These are phyloP conservation scores for Tinea trinotella DNA, from an alignment of 2,888 invertebrate genomes.

Conservation along the genomic window DNA sequence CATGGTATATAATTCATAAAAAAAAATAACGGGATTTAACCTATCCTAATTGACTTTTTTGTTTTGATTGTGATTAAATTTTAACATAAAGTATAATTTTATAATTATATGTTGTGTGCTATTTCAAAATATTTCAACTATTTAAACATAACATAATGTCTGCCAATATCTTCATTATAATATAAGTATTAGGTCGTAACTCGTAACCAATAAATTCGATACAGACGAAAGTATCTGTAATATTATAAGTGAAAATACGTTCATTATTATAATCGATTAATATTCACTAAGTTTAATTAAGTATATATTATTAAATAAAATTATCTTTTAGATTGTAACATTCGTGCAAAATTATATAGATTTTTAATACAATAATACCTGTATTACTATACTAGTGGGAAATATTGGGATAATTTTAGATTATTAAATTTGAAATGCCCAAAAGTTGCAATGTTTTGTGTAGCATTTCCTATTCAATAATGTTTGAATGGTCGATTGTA, in stretches of 20 bases:
- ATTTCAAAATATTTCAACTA: too few species aligned
- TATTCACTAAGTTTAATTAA: slow-evolving; percentile 46
- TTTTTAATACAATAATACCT: neutral
- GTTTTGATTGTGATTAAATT: too few species aligned
- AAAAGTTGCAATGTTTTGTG: neutral
- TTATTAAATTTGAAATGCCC: neutral
- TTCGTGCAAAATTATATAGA: neutral
- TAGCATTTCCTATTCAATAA: slow-evolving; percentile 4
- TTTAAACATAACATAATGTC: neutral
- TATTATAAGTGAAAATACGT: neutral
- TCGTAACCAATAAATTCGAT: neutral
- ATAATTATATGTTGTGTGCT: too few species aligned
- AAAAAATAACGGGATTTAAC: too few species aligned
- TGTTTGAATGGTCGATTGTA: neutral
- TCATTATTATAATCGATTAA: slow-evolving; percentile 29
- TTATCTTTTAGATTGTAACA: neutral
- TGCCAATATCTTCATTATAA: neutral
- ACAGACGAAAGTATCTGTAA: neutral
- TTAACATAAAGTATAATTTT: too few species aligned
- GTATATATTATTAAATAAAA: neutral
- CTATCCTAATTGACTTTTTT: too few species aligned
- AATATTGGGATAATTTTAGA: neutral
- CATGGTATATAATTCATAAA: too few species aligned
- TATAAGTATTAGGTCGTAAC: neutral
- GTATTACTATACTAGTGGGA: too few species aligned